Conservation (phyloP, 2,888 invertebrate species). For the Cheiracanthium punctorium region DNA sequence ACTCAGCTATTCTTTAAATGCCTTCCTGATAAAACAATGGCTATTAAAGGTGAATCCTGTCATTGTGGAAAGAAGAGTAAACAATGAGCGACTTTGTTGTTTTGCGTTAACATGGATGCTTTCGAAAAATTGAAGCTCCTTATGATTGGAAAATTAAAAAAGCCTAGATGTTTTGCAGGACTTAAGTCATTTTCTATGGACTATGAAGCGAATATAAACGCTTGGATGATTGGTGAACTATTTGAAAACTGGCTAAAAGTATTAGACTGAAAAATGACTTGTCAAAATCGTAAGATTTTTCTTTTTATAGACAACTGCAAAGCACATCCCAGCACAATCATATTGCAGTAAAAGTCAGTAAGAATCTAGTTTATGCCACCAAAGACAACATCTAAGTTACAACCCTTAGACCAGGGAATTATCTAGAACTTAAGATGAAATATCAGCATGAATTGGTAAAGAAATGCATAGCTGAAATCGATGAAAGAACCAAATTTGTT, state of each 20-base stretch:
- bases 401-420: constrained; percentile 2
- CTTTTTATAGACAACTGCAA: neutral
- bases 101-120: too few relatives aligned
- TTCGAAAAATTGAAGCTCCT: neutral
- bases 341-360: too few relatives aligned
- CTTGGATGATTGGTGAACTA: neutral
- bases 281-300: neutral
- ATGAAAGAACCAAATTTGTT: too few relatives aligned
- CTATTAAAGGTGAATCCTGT: too few relatives aligned
- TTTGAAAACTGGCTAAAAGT: constrained; percentile 7
- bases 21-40: too few relatives aligned
- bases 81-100: too few relatives aligned
- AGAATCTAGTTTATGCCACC: neutral
- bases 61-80: too few relatives aligned
- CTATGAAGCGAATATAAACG: neutral
- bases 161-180: neutral
- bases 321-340: too few relatives aligned
- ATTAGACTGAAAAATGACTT: neutral
- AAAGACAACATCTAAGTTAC: neutral
- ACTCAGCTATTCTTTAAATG: too few relatives aligned
- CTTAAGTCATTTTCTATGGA: neutral
- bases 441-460: too few relatives aligned
- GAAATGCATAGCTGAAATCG: too few relatives aligned
- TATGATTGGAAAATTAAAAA: neutral
- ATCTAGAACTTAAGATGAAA: neutral